Evolutionary conservation across 2,888 invertebrate genomes (phyloP).

Genomic region (Prosapia bicincta): DNA sequence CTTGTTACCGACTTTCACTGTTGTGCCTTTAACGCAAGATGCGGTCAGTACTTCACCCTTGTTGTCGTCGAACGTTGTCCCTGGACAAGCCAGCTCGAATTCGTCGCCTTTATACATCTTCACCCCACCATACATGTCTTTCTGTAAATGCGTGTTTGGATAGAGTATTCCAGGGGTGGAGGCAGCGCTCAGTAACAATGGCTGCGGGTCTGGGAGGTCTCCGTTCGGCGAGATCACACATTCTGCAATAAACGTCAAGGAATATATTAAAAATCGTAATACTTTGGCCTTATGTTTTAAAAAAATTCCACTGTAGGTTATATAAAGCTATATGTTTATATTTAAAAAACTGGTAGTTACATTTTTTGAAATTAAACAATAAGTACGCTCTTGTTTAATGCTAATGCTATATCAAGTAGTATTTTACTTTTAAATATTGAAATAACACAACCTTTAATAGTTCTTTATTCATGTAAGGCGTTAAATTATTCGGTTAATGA

Average conservation of each 20-base stretch:
- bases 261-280: too few species aligned
- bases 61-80: neutral
- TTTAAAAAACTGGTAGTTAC: too few species aligned
- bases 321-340: too few species aligned
- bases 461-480: too few species aligned
- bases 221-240: neutral
- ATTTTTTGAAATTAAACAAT: too few species aligned
- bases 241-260: neutral
- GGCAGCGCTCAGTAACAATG: neutral
- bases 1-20: neutral
- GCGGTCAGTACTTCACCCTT: neutral
- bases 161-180: neutral
- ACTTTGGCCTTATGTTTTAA: too few species aligned
- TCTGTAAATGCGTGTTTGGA: neutral
- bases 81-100: slow-evolving; percentile 11
- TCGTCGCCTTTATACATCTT: neutral
- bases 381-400: too few species aligned
- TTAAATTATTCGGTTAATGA: too few species aligned
- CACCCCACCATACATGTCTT: neutral
- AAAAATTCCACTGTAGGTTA: too few species aligned
- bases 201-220: neutral
- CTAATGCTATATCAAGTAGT: too few species aligned
- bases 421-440: too few species aligned
- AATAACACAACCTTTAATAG: too few species aligned
- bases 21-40: neutral